These are phyloP conservation scores for Cinclus cinclus DNA, from an alignment of 2,113 vertebrate species.

Conservation along the genomic window DNA sequence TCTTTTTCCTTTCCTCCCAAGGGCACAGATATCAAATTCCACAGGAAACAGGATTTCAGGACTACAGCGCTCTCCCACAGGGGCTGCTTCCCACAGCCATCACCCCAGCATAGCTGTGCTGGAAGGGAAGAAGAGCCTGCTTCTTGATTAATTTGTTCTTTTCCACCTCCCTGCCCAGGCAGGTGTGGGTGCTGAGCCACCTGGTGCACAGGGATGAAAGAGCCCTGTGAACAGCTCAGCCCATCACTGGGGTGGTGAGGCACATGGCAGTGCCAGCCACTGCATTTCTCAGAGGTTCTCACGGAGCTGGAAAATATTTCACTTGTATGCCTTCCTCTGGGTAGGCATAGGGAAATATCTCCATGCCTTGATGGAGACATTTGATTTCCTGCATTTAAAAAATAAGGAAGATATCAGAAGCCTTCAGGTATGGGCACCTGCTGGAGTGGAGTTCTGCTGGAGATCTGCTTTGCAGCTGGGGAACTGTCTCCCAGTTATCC, in stretches of 20 bases:
- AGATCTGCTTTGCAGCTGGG: neutral
- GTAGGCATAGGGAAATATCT: neutral
- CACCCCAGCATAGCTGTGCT: neutral
- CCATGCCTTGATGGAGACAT: fast-evolving
- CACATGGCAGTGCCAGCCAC: neutral
- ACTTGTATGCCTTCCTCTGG: neutral
- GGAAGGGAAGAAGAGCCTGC: neutral
- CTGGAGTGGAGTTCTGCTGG: neutral
- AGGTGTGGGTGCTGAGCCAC: neutral
- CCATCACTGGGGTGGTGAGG: neutral
- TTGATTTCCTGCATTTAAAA: neutral
- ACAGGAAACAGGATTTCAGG: neutral
- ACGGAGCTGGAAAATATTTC: neutral
- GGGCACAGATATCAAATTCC: neutral
- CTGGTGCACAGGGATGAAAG: neutral
- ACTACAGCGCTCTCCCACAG: fast-evolving
- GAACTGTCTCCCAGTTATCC: neutral
- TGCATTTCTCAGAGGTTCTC: neutral
- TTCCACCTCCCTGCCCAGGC: neutral
- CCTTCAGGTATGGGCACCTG: neutral
- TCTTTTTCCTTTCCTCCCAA: neutral
- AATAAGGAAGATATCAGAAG: neutral
- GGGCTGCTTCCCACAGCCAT: neutral
- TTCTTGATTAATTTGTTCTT: neutral
- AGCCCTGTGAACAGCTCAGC: neutral